Evolutionary conservation across 2,888 invertebrate species (phyloP).

Genomic region (Drosophila flavopinicola): DNA sequence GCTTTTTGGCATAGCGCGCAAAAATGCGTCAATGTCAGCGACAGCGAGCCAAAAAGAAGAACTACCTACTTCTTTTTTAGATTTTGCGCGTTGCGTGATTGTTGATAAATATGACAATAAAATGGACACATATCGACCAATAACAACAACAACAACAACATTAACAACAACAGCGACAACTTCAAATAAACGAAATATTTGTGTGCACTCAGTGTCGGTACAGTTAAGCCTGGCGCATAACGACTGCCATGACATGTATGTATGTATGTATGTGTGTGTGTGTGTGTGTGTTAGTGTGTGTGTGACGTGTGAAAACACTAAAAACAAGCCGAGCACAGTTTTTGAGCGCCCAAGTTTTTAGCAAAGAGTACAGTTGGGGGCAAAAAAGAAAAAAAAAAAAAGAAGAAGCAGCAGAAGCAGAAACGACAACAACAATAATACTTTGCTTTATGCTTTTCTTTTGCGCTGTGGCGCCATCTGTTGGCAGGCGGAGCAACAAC

Average conservation of each 20-base stretch:
- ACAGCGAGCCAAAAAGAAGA: constrained; percentile 20
- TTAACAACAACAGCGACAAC: constrained; percentile 42
- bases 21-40: constrained; percentile 61
- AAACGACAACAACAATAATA: constrained; percentile 35
- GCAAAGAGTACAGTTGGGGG: constrained; percentile 32
- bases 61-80: constrained; percentile 22
- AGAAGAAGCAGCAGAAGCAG: too few relatives aligned
- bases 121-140: constrained; percentile 66
- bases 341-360: constrained; percentile 36
- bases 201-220: constrained; percentile 26
- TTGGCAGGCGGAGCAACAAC: constrained; percentile 35
- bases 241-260: constrained; percentile 19
- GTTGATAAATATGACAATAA: constrained; percentile 80
- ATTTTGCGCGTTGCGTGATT: constrained; percentile 55
- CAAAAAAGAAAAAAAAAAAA: constrained; percentile 11
- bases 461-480: constrained; percentile 57
- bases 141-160: constrained; percentile 26
- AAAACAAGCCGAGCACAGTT: constrained; percentile 38
- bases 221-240: constrained; percentile 43
- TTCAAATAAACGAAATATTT: constrained; percentile 63
- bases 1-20: constrained; percentile 26
- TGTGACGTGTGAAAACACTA: constrained; percentile 52
- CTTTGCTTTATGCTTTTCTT: constrained; percentile 16
- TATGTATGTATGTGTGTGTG: constrained; percentile 2
- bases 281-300: too few relatives aligned